These are phyloP conservation scores for Monochamus alternatus DNA, from an alignment of 2,888 invertebrate species.

Conservation along the genomic window DNA sequence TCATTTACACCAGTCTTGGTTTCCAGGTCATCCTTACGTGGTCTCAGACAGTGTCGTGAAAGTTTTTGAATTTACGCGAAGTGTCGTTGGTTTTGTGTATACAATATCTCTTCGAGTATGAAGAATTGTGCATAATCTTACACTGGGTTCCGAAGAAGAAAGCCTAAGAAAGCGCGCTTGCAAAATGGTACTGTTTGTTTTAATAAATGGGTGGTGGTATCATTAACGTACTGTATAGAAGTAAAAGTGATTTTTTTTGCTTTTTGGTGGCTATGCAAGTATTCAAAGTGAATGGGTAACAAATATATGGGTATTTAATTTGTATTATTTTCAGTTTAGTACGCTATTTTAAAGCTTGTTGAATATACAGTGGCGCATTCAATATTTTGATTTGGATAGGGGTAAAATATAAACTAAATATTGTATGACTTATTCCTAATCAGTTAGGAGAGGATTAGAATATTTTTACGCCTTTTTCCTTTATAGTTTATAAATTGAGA, in stretches of 20 bases:
- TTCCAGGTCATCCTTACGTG: conserved; percentile 28
- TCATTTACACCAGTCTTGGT: conserved; percentile 25
- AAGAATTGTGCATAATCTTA: conserved; percentile 14
- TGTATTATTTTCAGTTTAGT: no score
- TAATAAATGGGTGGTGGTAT: neutral
- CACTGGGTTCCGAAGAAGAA: neutral
- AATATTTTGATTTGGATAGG: no score
- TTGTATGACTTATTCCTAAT: no score
- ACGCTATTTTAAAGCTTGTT: no score
- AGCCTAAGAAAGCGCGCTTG: conserved; percentile 15
- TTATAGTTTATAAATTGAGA: no score
- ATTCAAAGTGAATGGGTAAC: no score
- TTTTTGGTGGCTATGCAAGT: neutral
- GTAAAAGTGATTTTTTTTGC: conserved; percentile 14
- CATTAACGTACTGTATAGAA: neutral
- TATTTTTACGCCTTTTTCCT: no score
- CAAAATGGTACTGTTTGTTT: conserved; percentile 31
- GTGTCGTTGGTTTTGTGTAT: conserved; percentile 1
- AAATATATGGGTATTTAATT: no score
- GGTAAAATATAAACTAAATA: no score
- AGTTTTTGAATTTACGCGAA: conserved; percentile 4
- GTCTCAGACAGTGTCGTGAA: conserved; percentile 20
- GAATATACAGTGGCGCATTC: no score
- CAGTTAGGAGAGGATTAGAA: no score
- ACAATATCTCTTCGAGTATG: conserved; percentile 12